Conservation (phyloP, 2,888 invertebrate species). For the Polyommatus icarus region DNA sequence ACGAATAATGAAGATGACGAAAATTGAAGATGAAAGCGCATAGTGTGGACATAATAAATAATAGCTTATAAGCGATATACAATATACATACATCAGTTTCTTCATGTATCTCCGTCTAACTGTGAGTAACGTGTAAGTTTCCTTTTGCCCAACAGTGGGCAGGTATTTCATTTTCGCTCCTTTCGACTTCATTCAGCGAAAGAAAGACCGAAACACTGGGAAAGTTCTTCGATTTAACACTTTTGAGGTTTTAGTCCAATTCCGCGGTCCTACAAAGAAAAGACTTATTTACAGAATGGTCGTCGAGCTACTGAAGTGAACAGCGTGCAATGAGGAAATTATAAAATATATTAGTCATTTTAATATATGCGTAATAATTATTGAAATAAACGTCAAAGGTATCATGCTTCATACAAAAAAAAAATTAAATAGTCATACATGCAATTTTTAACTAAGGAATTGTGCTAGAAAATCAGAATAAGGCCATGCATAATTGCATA, state of each 20-base stretch:
- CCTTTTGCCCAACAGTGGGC: constrained; percentile 79
- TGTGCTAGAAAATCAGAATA: background rate
- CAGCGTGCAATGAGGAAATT: constrained; percentile 39
- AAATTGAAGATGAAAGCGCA: too few relatives aligned
- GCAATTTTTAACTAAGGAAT: background rate
- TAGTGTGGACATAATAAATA: too few relatives aligned
- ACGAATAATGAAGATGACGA: too few relatives aligned
- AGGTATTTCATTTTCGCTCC: constrained; percentile 82
- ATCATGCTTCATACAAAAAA: background rate
- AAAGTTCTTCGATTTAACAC: constrained; percentile 29
- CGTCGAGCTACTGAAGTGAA: constrained; percentile 38
- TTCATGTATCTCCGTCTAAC: constrained; percentile 84
- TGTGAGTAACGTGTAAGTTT: constrained; percentile 81
- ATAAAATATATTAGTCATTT: constrained; percentile 35
- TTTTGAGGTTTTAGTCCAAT: constrained; percentile 38
- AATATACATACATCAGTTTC: constrained; percentile 83
- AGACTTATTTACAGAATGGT: constrained; percentile 62
- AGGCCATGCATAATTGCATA: background rate
- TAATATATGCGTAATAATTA: background rate
- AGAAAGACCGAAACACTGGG: constrained; percentile 26
- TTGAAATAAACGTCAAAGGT: background rate
- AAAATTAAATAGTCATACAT: background rate
- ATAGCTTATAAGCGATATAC: constrained; percentile 55
- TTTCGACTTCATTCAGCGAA: constrained; percentile 75
- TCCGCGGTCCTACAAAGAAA: constrained; percentile 57